Evolutionary conservation across 1,140 invertebrate genomes (phyloP).

Genomic region (Teleogryllus occipitalis): DNA sequence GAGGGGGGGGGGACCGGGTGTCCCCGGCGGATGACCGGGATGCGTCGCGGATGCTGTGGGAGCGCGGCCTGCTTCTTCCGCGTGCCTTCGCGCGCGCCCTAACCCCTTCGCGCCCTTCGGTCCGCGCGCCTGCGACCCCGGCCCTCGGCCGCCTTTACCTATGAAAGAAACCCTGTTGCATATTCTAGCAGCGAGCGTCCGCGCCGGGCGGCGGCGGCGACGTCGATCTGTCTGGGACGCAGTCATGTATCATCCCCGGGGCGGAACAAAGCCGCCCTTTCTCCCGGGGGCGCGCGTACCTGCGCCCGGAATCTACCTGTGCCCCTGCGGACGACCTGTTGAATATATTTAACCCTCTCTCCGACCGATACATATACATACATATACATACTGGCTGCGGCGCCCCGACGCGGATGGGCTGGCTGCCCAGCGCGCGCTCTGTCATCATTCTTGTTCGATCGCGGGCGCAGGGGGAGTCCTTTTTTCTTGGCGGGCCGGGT

Average conservation of each 20-base stretch:
- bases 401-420: too few relatives aligned
- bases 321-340: background rate
- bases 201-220: too few relatives aligned
- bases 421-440: background rate
- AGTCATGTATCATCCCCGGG: background rate
- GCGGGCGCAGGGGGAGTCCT: background rate
- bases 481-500: background rate
- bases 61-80: background rate
- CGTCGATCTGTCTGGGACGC: background rate
- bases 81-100: background rate
- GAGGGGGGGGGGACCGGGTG: background rate
- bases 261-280: background rate
- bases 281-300: background rate
- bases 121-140: background rate
- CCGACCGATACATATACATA: background rate
- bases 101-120: background rate
- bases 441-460: constrained; percentile 4
- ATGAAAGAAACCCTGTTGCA: constrained; percentile 4
- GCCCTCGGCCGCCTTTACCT: background rate
- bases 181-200: background rate
- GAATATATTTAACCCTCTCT: constrained; percentile 5
- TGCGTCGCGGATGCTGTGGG: background rate
- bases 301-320: background rate
- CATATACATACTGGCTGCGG: background rate
- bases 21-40: background rate